phyloP scores from a whole-genome alignment of 2,888 invertebrate species.

The Dasypolia templi region DNA sequence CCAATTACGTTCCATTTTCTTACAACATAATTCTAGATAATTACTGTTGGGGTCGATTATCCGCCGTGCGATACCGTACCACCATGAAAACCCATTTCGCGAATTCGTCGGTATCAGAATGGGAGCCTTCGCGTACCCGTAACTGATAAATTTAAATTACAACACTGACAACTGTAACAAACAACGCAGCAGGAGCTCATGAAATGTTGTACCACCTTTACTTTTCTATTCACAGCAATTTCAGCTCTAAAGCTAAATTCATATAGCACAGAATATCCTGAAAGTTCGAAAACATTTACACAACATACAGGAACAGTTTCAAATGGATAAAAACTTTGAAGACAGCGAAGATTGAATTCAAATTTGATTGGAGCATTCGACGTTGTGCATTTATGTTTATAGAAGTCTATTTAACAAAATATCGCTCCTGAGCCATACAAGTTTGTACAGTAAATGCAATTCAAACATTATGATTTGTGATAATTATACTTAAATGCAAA shows the following conservation, averaged over 20 bases:
- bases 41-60: conserved; percentile 37
- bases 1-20: conserved; percentile 19
- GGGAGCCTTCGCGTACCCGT: conserved; percentile 58
- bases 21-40: conserved; percentile 24
- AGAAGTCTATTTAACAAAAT: conserved; percentile 72
- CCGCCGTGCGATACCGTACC: conserved; percentile 44
- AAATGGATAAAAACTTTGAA: conserved; percentile 27
- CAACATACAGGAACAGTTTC: not conserved
- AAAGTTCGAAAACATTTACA: conserved; percentile 19
- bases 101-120: conserved; percentile 55
- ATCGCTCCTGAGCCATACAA: conserved; percentile 67
- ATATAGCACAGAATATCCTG: conserved; percentile 42
- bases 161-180: conserved; percentile 80
- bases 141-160: conserved; percentile 80
- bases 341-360: conserved; percentile 13
- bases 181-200: conserved; percentile 80
- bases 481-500: conserved; percentile 81
- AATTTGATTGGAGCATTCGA: conserved; percentile 33
- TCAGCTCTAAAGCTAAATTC: conserved; percentile 28
- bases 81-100: conserved; percentile 58
- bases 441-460: conserved; percentile 72
- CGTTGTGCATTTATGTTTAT: conserved; percentile 28
- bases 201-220: conserved; percentile 63
- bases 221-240: conserved; percentile 31
- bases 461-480: conserved; percentile 83